Evolutionary conservation across 2,113 vertebrate species (phyloP).

Genomic region (Origma solitaria): DNA sequence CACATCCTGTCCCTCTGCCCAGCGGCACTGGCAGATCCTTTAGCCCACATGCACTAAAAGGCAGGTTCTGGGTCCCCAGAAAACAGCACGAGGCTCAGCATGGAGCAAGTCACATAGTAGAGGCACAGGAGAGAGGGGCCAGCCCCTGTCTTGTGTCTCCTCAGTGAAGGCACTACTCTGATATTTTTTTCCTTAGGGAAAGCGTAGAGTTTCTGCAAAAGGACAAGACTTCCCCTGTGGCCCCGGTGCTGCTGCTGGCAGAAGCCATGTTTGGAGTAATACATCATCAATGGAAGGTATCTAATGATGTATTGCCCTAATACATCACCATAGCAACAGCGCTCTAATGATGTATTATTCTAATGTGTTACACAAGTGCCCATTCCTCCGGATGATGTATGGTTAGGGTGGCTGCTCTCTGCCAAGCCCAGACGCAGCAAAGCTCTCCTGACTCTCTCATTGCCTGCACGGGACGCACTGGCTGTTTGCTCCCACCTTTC

Average conservation of each 20-base stretch:
- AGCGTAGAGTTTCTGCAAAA: background rate
- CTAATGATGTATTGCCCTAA: constrained; percentile 76
- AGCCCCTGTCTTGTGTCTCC: background rate
- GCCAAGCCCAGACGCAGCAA: constrained; percentile 4
- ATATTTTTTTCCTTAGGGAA: constrained; percentile 6
- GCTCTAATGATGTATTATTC: constrained; percentile 75
- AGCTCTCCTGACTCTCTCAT: background rate
- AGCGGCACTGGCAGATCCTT: background rate
- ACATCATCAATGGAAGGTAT: constrained; percentile 69
- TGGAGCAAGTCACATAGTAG: background rate
- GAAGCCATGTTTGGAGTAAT: constrained; percentile 54
- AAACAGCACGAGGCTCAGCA: background rate
- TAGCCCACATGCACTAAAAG: background rate
- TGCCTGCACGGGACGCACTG: accelerated
- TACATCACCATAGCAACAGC: constrained; percentile 76
- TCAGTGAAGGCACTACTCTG: background rate
- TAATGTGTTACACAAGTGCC: constrained; percentile 67
- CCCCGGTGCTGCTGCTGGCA: constrained; percentile 23
- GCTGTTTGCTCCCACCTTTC: background rate
- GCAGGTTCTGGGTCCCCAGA: background rate
- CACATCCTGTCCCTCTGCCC: background rate
- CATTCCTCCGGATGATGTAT: constrained; percentile 65
- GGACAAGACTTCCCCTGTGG: background rate
- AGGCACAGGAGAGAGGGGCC: background rate
- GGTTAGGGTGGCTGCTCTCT: constrained; percentile 40